Conservation (phyloP, 2,888 invertebrate species). For the Dorcus parallelipipedus region DNA sequence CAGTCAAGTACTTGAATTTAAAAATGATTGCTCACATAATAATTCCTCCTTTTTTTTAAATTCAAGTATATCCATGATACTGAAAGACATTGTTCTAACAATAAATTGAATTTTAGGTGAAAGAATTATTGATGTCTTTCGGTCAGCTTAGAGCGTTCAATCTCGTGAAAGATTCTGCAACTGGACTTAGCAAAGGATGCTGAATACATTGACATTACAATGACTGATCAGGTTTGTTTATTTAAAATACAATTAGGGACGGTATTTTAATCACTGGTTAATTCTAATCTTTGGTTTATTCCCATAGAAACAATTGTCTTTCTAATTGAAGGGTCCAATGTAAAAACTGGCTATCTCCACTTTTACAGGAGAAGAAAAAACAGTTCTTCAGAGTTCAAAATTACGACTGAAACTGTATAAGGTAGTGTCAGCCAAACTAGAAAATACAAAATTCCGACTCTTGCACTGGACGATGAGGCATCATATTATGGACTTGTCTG, state of each 20-base stretch:
- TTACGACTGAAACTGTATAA: too few relatives aligned
- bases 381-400: too few relatives aligned
- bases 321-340: too few relatives aligned
- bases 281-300: too few relatives aligned
- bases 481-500: too few relatives aligned
- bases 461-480: too few relatives aligned
- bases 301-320: too few relatives aligned
- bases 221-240: slow-evolving; percentile 86
- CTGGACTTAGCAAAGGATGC: slow-evolving; percentile 98
- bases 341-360: too few relatives aligned
- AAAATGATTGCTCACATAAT: not conserved
- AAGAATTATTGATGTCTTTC: slow-evolving; percentile 97
- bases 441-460: too few relatives aligned
- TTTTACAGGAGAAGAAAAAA: too few relatives aligned
- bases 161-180: slow-evolving; percentile 98
- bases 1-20: slow-evolving; percentile 3
- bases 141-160: slow-evolving; percentile 98
- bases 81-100: not conserved
- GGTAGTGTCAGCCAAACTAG: too few relatives aligned
- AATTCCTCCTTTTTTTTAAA: not conserved
- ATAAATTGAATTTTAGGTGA: slow-evolving; percentile 66
- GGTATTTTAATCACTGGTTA: too few relatives aligned
- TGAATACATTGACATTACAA: slow-evolving; percentile 94
- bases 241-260: not conserved
- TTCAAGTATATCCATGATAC: not conserved